Evolutionary conservation across 2,797 vertebrate species (phyloP).

Genomic region (Gambusia yucatana): DNA sequence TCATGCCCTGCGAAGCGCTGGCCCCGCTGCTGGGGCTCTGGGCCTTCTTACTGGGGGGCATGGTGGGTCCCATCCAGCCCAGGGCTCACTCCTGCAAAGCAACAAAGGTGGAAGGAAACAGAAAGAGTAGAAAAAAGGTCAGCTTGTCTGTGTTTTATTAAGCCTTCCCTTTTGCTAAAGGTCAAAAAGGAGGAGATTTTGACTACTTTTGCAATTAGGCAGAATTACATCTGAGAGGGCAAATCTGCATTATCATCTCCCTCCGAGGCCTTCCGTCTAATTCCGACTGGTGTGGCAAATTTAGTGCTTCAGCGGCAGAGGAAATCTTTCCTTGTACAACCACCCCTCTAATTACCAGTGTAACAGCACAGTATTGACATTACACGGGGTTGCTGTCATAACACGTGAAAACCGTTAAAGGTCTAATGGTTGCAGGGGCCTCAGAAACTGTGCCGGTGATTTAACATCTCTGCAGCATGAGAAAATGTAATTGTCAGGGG

Average conservation of each 20-base stretch:
- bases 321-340: slow-evolving; percentile 66
- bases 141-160: slow-evolving; percentile 39
- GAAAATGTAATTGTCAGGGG: slow-evolving; percentile 30
- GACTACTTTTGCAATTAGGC: slow-evolving; percentile 53
- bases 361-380: slow-evolving; percentile 68
- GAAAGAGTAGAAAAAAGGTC: slow-evolving; percentile 37
- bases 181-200: slow-evolving; percentile 48
- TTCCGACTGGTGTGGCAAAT: slow-evolving; percentile 65
- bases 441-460: slow-evolving; percentile 18
- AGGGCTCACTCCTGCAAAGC: slow-evolving; percentile 82
- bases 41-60: slow-evolving; percentile 98
- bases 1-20: slow-evolving; percentile 90
- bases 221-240: slow-evolving; percentile 46
- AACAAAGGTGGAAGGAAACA: slow-evolving; percentile 33
- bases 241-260: slow-evolving; percentile 55
- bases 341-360: slow-evolving; percentile 68
- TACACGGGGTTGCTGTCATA: slow-evolving; percentile 64
- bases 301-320: slow-evolving; percentile 68
- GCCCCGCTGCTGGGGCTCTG: slow-evolving; percentile 92
- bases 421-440: slow-evolving; percentile 45
- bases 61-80: slow-evolving; percentile 98
- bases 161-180: slow-evolving; percentile 43
- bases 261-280: slow-evolving; percentile 49
- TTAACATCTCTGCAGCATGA: slow-evolving; percentile 21
- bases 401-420: slow-evolving; percentile 50